Evolutionary conservation across 2,797 vertebrate species (phyloP), one percentile per base, ranked within the genome.

Genomic region (Carduelis carduelis): DNA sequence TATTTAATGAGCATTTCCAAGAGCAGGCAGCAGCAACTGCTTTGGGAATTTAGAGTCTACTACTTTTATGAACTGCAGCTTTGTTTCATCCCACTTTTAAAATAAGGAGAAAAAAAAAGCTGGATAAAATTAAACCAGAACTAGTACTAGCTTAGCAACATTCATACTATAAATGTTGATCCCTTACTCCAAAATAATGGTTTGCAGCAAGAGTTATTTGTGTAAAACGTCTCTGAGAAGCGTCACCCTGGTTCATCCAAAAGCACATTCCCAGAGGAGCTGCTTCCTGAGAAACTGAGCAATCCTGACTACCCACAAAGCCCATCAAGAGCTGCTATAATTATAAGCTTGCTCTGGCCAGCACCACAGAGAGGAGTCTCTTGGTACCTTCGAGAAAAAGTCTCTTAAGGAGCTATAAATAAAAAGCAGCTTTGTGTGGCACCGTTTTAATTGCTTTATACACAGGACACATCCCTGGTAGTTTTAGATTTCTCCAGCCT

Each of bases 341-440:
- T 93, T 93, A 77, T 12, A 84, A 77, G 16, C 44, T 41, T 57
- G 69, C 84, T 75, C 88, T 93, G 87, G 83, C 84, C 89, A 89
- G 80, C 74, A 61, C 34, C 44, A 12, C 11, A 1, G 79, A 11
- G 14, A 95, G 70, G 22, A 63, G 27, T 49, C 56, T 47, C 61
- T 21, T 46, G 14, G 26, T 71, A 24, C 69, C 89, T 87, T 85
- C 61, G 59, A 91, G 83, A 78, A 94, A 74, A 94, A 83, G 56
- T 91, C 82, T 91, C 75, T 80, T 63, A 65, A 68, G 72, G 60
- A 92, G 89, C 71, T 93, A 52, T 83, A 94, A 93, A 95, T 96
- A 93, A 87, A 90, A 66, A 88, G 66, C 72, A 93, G 69, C 70
- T 88, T 90, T 43, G 43, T 56, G 74, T 53, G 82, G 60, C 60